phyloP scores from a whole-genome alignment of 2,113 vertebrate genomes.

The Sclerurus mexicanus region DNA sequence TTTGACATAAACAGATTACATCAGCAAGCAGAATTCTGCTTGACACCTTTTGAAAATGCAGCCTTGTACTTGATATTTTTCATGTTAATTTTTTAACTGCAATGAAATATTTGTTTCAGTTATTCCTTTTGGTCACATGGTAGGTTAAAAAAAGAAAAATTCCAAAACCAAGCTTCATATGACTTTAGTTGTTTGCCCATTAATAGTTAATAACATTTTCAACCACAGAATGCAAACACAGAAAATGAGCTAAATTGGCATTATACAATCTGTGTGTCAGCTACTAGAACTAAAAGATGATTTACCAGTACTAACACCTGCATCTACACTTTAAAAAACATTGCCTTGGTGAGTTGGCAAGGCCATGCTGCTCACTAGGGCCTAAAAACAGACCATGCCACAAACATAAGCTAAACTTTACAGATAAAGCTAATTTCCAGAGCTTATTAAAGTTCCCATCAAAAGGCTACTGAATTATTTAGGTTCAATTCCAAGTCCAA shows the following conservation, averaged over 20 bases:
- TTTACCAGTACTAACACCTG: not conserved
- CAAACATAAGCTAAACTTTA: not conserved
- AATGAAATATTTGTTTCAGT: not conserved
- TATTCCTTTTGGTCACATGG: not conserved
- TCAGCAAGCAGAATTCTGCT: not conserved
- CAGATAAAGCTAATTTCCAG: not conserved
- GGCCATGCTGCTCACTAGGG: not conserved
- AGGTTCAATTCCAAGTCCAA: not conserved
- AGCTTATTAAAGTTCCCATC: not conserved
- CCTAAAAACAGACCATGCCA: not conserved
- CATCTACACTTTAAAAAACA: not conserved
- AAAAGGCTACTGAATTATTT: not conserved
- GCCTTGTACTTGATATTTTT: not conserved
- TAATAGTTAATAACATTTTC: not conserved
- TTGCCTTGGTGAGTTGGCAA: not conserved
- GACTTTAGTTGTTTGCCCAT: not conserved
- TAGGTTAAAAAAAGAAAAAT: not conserved
- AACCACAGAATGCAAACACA: not conserved
- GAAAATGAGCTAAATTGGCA: not conserved
- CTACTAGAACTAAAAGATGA: not conserved
- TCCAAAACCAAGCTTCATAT: accelerated
- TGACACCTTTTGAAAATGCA: not conserved
- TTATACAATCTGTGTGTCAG: not conserved
- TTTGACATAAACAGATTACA: not conserved
- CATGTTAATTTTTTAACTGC: not conserved